phyloP scores from a whole-genome alignment of 2,888 invertebrate species.

The Xanthorhoe spadicearia region DNA sequence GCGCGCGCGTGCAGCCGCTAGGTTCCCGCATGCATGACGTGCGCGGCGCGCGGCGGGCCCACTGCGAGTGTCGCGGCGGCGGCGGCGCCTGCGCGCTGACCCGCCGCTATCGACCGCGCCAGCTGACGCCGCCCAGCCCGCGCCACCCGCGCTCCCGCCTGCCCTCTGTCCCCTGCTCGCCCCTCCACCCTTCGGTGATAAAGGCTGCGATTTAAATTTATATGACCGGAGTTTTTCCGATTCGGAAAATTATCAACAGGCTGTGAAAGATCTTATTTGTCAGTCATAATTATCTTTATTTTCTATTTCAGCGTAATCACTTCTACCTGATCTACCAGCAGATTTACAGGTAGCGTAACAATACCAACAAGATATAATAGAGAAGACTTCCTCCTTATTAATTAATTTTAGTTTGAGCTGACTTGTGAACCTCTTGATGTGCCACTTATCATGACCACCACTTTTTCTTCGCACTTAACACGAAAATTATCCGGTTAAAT shows the following conservation, averaged over 20 bases:
- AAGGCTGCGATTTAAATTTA: not conserved
- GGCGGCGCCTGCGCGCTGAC: conserved; percentile 68
- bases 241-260: not conserved
- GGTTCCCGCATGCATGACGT: conserved; percentile 82
- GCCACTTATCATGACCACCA: too few relatives aligned
- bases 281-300: too few relatives aligned
- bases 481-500: not conserved
- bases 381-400: too few relatives aligned
- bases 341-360: too few relatives aligned
- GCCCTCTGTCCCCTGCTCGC: too few relatives aligned
- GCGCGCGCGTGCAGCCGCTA: conserved; percentile 83
- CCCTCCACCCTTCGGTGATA: too few relatives aligned
- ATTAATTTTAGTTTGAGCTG: too few relatives aligned
- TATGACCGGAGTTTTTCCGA: not conserved
- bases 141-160: conserved; percentile 20
- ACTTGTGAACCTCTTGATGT: too few relatives aligned
- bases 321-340: too few relatives aligned
- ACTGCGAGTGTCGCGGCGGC: conserved; percentile 76
- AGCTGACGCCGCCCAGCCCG: conserved; percentile 59
- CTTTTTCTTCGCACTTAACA: too few relatives aligned
- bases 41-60: conserved; percentile 74
- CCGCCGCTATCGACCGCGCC: conserved; percentile 69
- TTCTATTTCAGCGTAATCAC: too few relatives aligned
- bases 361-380: too few relatives aligned
- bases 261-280: not conserved